A percentile compares a stretch with the other conserved stretches of the same genome.
These are phyloP conservation scores for Drosophila nr. fundita DNA, from an alignment of 2,888 invertebrate genomes.

Conservation along the genomic window DNA sequence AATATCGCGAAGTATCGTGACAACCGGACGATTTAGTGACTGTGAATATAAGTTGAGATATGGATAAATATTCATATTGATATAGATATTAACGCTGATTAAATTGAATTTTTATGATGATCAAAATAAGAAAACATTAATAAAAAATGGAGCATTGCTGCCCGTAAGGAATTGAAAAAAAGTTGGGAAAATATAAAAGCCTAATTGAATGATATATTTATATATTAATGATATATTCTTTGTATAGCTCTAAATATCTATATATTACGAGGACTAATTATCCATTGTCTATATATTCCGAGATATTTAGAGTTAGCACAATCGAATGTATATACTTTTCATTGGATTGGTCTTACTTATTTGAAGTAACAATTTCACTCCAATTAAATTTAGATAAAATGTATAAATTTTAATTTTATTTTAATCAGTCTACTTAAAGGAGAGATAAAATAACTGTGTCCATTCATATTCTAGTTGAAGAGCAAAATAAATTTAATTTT, in stretches of 20 bases:
- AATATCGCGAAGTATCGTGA: conserved; percentile 93
- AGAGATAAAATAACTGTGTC: too few relatives aligned
- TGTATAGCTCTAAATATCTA: neutral
- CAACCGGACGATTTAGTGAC: conserved; percentile 84
- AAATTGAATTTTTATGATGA: too few relatives aligned
- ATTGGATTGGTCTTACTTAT: too few relatives aligned
- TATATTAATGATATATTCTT: neutral
- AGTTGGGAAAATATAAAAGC: neutral
- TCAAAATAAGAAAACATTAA: too few relatives aligned
- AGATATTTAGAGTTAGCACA: too few relatives aligned
- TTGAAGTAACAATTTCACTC: too few relatives aligned
- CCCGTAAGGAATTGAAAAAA: neutral
- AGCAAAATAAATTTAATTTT: neutral
- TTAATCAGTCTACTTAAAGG: neutral
- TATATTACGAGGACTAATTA: neutral
- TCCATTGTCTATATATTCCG: too few relatives aligned
- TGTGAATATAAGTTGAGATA: conserved; percentile 13
- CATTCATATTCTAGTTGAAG: neutral
- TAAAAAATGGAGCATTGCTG: too few relatives aligned
- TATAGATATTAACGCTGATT: neutral
- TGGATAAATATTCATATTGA: neutral
- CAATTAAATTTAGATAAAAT: neutral
- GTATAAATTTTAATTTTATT: neutral
- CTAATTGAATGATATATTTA: neutral
- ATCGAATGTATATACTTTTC: too few relatives aligned